A percentile compares a stretch with the other conserved stretches of the same genome.
Conservation (phyloP, 2,888 invertebrate species). For the Himalopsyche tibetana region DNA sequence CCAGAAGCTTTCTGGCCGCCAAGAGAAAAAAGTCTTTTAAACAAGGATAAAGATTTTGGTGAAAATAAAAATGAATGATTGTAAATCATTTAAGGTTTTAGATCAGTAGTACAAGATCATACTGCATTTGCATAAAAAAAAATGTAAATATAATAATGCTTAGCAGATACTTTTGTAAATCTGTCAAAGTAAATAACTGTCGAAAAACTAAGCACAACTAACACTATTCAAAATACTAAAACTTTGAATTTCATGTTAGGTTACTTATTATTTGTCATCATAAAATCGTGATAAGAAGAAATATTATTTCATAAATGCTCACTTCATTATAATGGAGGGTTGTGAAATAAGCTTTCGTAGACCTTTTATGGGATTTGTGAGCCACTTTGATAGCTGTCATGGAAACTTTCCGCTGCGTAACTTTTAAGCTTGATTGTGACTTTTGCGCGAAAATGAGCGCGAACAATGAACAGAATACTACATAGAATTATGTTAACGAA, state of each 20-base stretch:
- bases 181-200: too few species aligned
- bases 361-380: constrained; percentile 15
- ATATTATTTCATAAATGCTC: neutral
- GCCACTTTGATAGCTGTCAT: constrained; percentile 1
- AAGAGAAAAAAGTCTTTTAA: too few species aligned
- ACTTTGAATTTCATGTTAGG: neutral
- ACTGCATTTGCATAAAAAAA: too few species aligned
- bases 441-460: neutral
- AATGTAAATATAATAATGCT: too few species aligned
- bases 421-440: constrained; percentile 4
- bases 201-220: neutral
- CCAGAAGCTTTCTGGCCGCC: too few species aligned
- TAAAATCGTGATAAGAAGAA: neutral
- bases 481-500: neutral
- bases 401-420: constrained; percentile 15
- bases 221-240: neutral
- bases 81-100: too few species aligned
- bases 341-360: constrained; percentile 12
- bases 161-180: too few species aligned
- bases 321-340: neutral
- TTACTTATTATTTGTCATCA: neutral
- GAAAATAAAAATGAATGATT: too few species aligned
- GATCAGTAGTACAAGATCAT: too few species aligned
- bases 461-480: constrained; percentile 3
- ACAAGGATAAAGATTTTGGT: too few species aligned